Base-by-base conservation (phyloP, 2,113 vertebrate species). In the Lepus americanus region DNA sequence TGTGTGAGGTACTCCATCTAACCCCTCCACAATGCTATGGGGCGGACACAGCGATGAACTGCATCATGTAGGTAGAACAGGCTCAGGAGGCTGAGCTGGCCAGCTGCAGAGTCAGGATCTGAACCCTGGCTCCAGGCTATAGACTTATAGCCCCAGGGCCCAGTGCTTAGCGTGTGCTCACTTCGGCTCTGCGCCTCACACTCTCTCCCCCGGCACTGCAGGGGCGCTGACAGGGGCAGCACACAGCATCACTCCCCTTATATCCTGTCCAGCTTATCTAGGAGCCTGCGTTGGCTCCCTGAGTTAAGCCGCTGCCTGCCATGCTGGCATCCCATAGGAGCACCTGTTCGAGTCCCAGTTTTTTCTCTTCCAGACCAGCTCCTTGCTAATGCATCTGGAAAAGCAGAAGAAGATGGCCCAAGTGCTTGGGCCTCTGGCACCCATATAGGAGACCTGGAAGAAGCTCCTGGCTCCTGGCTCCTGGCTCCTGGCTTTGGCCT, bases 11-110 rank as follows among this genome's bases (percentile, higher is more conserved):
- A 76, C 74, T 63, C 17, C 72, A 16, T 90, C 69, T 69, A 78
- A 88, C 33, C 23, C 13, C 39, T 67, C 39, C 61, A 87, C 64
- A 78, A 25, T 36, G 22, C 61, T 80, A 39, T 29, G 49, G 51
- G 49, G 74, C 85, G 80, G 63, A 79, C 88, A 63, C 79, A 66
- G 74, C 67, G n/a, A 77, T 51, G 63, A 69, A 70, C 84, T 59
- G 22, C 33, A 82, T 93, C 90, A 64, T 39, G 63, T 64, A 73
- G 63, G 16, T 72, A 66, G 20, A 64, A 8, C 87, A 78, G 17
- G 33, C 53, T 49, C 23, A n/a, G 22, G 51, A 72, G 64, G 55
- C 29, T 49, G 9, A 25, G 16, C 4, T 67, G 64, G 55, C 83
- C 36, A 66, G 16, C 27, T 76, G 49, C 39, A 76, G 17, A 39